phyloP scores from a whole-genome alignment of 2,113 vertebrate species.

The Trogon melanurus region DNA sequence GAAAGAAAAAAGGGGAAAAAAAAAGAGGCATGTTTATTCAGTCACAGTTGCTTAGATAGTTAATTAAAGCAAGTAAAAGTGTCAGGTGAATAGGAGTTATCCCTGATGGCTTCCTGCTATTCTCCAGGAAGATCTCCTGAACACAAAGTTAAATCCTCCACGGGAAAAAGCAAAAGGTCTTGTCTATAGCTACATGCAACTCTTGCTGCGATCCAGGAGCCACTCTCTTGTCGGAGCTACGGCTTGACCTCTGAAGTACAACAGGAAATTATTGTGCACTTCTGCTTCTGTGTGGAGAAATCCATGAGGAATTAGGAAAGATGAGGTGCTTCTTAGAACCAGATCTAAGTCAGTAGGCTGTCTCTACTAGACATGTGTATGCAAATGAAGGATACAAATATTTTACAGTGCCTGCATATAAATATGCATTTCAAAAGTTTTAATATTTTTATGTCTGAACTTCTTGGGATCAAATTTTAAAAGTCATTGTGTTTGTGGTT shows the following conservation, averaged over 20 bases:
- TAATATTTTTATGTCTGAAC: background rate
- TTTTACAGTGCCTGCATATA: background rate
- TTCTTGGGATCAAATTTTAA: background rate
- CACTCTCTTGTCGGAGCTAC: background rate
- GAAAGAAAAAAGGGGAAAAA: background rate
- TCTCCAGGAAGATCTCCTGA: background rate
- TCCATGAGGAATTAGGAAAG: background rate
- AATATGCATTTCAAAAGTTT: background rate
- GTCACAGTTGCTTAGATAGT: background rate
- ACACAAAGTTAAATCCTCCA: background rate
- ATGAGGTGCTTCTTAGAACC: background rate
- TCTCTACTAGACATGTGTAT: background rate
- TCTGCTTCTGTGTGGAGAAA: background rate
- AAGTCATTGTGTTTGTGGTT: background rate
- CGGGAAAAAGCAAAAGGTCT: background rate
- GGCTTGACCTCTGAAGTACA: background rate
- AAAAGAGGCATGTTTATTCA: fast-evolving
- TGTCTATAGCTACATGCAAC: fast-evolving
- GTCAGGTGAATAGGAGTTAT: background rate
- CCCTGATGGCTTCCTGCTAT: background rate
- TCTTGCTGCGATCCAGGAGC: background rate
- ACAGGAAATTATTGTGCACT: background rate
- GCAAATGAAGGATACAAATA: background rate
- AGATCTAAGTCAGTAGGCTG: background rate
- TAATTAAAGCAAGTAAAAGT: background rate